Base-by-base conservation (phyloP, 2,113 vertebrate species). In the Syngnathus floridae region DNA sequence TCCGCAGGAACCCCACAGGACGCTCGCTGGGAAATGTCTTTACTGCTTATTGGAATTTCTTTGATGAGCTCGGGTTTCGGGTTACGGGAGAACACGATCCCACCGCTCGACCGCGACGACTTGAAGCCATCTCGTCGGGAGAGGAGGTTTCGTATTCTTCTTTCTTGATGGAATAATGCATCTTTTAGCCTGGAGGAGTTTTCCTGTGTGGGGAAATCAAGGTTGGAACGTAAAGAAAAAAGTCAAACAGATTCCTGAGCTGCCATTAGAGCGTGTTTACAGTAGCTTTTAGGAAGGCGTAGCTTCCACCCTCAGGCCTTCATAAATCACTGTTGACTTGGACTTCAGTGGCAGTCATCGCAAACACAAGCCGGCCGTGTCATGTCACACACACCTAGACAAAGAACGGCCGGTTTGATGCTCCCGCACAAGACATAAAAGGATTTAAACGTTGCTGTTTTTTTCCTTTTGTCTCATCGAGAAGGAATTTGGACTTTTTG, bases 311-410 rank as follows among this genome's bases (percentile, higher is more conserved):
- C 75, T 78, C 76, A 35, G 77, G 85, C 75, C 59, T 77, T 75
- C 86, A 90, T 89, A 87, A 90, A 90, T 90, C 85, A 88, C 84
- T 72, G 78, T 88, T 86, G 19, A 70, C 76, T 86, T 82, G 75
- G 88, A 88, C 79, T 88, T 90, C 88, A 83, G 49, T 62, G 67
- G 22, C 21, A 73, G 82, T 81, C 81, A 69, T 79, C 63, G 38
- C 70, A 67, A 75, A 84, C 78, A 86, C 80, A 86, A 80, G 48
- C 79, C 71, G 68, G 62, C 74, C 67, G 82, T 79, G 82, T 84
- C 75, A 66, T 61, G 84, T 83, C 82, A 88, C 84, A 64, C 76
- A 85, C 74, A 89, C 86, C 84, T 64, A 31, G 64, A 82, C 84
- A 78, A 75, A 83, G 80, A 77, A 82, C 76, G 81, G 80, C 76